phyloP scores from a whole-genome alignment of 2,888 invertebrate species.

The Spatulosminthurus flaviceps region DNA sequence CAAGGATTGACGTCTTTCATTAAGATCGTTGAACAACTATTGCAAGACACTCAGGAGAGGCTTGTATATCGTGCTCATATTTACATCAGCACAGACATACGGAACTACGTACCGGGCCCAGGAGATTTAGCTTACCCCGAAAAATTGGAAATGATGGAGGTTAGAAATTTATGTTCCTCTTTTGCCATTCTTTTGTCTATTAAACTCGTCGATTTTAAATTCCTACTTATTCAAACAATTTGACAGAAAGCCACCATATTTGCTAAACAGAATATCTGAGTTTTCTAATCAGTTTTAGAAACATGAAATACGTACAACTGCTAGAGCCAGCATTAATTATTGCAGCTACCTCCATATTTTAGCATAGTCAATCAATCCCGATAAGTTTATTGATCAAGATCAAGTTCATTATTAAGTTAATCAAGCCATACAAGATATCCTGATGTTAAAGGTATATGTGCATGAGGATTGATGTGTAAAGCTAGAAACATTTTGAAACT shows the following conservation, averaged over 20 bases:
- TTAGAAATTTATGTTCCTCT: conserved; percentile 59
- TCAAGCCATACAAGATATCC: neutral
- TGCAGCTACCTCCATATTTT: too few species aligned
- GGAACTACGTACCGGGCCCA: conserved; percentile 85
- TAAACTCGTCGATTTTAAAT: too few species aligned
- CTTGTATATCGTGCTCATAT: conserved; percentile 95
- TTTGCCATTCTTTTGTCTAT: too few species aligned
- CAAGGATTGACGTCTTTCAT: conserved; percentile 81
- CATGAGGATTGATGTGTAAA: neutral
- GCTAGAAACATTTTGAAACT: neutral
- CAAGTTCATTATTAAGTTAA: neutral
- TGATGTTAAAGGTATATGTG: neutral
- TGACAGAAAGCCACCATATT: too few species aligned
- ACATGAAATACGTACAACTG: too few species aligned
- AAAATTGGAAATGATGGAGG: conserved; percentile 98
- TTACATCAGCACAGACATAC: conserved; percentile 90
- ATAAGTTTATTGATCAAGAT: too few species aligned
- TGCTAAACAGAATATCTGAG: too few species aligned
- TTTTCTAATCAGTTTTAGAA: too few species aligned
- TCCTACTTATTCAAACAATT: too few species aligned
- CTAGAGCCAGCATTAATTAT: too few species aligned
- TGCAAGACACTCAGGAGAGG: conserved; percentile 95
- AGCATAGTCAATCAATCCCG: too few species aligned
- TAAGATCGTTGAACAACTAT: conserved; percentile 78
- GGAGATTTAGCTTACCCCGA: conserved; percentile 99